Evolutionary conservation across 2,113 vertebrate species (phyloP).

Genomic region (Coturnix japonica): DNA sequence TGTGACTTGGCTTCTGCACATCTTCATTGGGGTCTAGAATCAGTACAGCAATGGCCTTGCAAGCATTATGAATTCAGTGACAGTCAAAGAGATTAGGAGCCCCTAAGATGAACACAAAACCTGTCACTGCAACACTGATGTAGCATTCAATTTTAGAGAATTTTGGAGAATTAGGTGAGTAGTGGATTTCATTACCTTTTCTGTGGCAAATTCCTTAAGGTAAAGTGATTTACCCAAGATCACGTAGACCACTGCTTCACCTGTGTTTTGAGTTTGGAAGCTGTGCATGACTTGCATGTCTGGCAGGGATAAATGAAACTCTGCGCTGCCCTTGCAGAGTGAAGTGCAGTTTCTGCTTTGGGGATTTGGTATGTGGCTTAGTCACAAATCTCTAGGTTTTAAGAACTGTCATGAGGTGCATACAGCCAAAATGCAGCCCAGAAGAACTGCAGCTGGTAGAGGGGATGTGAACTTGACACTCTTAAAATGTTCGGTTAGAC

Average conservation of each 20-base stretch:
- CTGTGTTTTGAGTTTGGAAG: background rate
- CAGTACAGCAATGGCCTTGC: background rate
- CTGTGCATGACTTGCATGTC: no score
- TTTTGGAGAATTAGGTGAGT: background rate
- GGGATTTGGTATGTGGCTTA: background rate
- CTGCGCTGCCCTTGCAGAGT: background rate
- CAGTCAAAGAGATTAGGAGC: background rate
- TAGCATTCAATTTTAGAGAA: background rate
- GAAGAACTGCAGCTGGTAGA: background rate
- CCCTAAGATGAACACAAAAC: slow-evolving; percentile 36
- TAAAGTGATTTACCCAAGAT: background rate
- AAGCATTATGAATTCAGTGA: slow-evolving; percentile 43
- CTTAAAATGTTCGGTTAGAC: slow-evolving; percentile 7
- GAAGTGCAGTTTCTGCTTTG: background rate
- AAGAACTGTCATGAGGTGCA: background rate
- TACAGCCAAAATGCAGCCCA: background rate
- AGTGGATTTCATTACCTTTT: background rate
- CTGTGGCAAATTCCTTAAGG: background rate
- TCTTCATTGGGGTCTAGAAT: background rate
- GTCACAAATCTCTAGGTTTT: background rate
- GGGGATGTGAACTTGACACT: background rate
- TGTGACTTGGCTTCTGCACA: background rate
- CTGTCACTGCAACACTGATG: background rate
- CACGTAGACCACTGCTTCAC: background rate
- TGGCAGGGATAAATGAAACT: background rate